Percentiles rank a stretch among this genome's conserved stretches.
Conservation (phyloP, 2,888 invertebrate species). For the Megalurothrips usitatus region DNA sequence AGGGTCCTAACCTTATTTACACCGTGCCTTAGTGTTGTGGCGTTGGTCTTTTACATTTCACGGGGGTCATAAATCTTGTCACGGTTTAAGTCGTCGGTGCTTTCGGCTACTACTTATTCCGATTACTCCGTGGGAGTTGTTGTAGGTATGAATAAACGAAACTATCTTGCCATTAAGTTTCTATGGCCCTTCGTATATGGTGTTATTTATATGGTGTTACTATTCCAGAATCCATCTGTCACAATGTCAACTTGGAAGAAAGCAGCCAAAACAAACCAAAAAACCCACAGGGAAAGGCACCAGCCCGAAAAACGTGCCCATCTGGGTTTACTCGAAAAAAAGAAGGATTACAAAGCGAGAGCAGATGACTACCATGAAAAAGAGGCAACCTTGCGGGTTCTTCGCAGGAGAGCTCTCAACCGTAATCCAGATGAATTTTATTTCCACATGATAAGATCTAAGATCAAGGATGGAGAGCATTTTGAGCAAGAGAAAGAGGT, state of each 20-base stretch:
- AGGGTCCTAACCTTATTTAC: not conserved
- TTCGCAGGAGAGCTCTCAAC: conserved; percentile 79
- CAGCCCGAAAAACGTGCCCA: conserved; percentile 74
- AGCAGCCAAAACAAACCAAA: conserved; percentile 77
- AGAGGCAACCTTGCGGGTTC: conserved; percentile 70
- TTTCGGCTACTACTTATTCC: too few relatives aligned
- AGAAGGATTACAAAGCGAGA: conserved; percentile 77
- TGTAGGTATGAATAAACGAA: too few relatives aligned
- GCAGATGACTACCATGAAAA: conserved; percentile 78
- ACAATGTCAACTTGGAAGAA: conserved; percentile 87
- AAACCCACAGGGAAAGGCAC: conserved; percentile 77
- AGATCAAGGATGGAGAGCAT: conserved; percentile 54
- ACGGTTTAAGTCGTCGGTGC: too few relatives aligned
- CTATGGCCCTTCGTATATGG: not conserved
- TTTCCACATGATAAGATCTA: conserved; percentile 93
- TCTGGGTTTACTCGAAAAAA: conserved; percentile 80
- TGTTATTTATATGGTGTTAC: not conserved
- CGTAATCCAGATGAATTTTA: conserved; percentile 99
- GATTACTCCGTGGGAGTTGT: too few relatives aligned
- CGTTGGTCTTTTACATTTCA: too few relatives aligned
- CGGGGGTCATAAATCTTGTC: too few relatives aligned
- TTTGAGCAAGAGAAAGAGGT: conserved; percentile 49
- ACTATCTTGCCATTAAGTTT: not conserved
- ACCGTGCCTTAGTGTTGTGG: too few relatives aligned
- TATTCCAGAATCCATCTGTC: conserved; percentile 28